Evolutionary conservation across 2,888 invertebrate genomes (phyloP), one percentile per base, ranked within the genome.

Genomic region (Scaptodrosophila latifasciaeformis): DNA sequence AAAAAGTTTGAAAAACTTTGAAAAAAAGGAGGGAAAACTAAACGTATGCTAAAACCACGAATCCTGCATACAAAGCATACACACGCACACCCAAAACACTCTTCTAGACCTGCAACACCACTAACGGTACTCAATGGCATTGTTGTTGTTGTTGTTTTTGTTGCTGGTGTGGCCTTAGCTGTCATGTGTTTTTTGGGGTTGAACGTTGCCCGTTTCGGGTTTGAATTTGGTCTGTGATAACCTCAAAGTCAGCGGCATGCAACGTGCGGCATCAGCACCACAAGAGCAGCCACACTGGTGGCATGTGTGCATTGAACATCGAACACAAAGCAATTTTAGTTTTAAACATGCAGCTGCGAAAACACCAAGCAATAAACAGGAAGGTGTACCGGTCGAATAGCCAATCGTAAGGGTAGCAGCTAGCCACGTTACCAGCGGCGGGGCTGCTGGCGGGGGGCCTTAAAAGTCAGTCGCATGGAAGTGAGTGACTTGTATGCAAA

Each of bases 321-420:
- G 80, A 67, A 75, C 77, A 77, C 70, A 74, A 79, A 74, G 80
- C 72, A 74, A 74, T 74, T 72, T 79, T 64, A 70, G 78, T 74
- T 69, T 77, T 64, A 67, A 74, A 79, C 77, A 5, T 31, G 31
- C 74, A 66, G 67, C 35, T 35, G 37, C 18, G 9, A 37, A 17
- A 37, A 37, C 37, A 37, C 15, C 15, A 37, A 37, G 37, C 10
- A 37, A 13, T 37, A 10, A 9, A 18, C 9, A 34, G 34, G 15
- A 13, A 34, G 34, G 13, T n/a, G n/a, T n/a, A n/a, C n/a, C n/a
- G n/a, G n/a, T n/a, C n/a, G 24, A 24, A 24, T 7, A 7, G 17
- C 9, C 18, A 34, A 34, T 13, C 15, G 7, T 31, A 12, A 13
- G 15, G 12, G 13, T 13, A 34, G 4, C 35, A 7, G 6, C 2